Percentiles rank a stretch among this genome's conserved stretches.
Conservation (phyloP, 2,888 invertebrate genomes). For the Dolichopus griseipennis region DNA sequence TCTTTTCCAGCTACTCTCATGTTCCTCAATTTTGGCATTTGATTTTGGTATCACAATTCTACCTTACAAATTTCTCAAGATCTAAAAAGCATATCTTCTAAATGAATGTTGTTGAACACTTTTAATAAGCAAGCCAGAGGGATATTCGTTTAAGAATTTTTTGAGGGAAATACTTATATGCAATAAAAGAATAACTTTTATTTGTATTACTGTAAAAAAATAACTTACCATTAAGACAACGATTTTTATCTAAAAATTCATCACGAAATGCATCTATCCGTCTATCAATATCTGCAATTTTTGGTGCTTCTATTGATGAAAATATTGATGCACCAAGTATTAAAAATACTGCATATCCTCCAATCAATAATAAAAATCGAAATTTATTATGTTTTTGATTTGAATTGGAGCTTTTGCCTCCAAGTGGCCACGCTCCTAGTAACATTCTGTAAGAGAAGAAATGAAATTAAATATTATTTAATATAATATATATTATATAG, state of each 20-base stretch:
- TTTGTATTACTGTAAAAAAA: background rate
- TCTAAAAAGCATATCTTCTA: too few relatives aligned
- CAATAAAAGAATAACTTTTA: too few relatives aligned
- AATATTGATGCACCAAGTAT: conserved; percentile 69
- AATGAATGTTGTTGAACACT: too few relatives aligned
- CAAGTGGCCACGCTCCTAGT: conserved; percentile 34
- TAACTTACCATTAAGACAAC: conserved; percentile 57
- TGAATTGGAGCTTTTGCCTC: conserved; percentile 30
- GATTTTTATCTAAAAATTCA: conserved; percentile 53
- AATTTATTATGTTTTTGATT: conserved; percentile 38
- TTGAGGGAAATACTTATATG: too few relatives aligned
- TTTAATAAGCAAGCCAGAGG: too few relatives aligned
- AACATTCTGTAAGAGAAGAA: conserved; percentile 26
- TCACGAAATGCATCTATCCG: conserved; percentile 49
- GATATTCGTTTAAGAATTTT: too few relatives aligned
- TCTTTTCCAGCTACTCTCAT: too few relatives aligned
- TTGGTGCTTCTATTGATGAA: conserved; percentile 67
- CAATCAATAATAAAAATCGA: conserved; percentile 41
- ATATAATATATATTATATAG: too few relatives aligned
- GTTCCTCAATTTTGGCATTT: too few relatives aligned
- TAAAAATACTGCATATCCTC: conserved; percentile 51
- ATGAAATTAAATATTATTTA: too few relatives aligned
- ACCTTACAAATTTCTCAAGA: too few relatives aligned
- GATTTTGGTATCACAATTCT: too few relatives aligned
- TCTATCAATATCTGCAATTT: conserved; percentile 52